Evolutionary conservation across 2,888 invertebrate species (phyloP).

Genomic region (Melinaea marsaeus): DNA sequence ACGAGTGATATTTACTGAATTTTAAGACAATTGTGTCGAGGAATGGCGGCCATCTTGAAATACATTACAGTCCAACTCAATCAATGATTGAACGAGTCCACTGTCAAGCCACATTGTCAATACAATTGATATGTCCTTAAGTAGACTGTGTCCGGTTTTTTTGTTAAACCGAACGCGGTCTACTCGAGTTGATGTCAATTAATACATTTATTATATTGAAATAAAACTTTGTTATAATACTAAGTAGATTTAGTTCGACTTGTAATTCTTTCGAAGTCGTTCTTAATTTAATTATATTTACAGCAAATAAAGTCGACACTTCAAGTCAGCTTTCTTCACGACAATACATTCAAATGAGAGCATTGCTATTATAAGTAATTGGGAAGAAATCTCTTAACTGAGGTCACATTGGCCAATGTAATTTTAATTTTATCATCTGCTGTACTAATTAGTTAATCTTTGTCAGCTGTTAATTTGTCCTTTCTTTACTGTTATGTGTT

Average conservation of each 20-base stretch:
- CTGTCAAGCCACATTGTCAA: background rate
- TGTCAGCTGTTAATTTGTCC: too few relatives aligned
- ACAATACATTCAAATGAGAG: background rate
- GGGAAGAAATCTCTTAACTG: too few relatives aligned
- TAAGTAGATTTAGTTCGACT: constrained; percentile 49
- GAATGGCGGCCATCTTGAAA: too few relatives aligned
- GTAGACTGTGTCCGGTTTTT: constrained; percentile 41
- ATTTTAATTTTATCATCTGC: too few relatives aligned
- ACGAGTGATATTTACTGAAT: background rate
- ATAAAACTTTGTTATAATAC: constrained; percentile 31
- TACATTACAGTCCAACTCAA: too few relatives aligned
- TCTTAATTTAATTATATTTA: constrained; percentile 39
- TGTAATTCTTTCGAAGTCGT: constrained; percentile 36
- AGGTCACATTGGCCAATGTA: too few relatives aligned
- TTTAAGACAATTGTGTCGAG: constrained; percentile 4
- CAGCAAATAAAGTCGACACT: constrained; percentile 23
- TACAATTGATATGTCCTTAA: constrained; percentile 32
- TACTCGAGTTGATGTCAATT: constrained; percentile 31
- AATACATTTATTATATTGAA: background rate
- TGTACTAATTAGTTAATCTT: too few relatives aligned
- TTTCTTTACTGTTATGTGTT: too few relatives aligned
- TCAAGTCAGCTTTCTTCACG: too few relatives aligned
- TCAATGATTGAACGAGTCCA: constrained; percentile 5
- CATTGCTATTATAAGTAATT: too few relatives aligned
- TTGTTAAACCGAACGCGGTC: constrained; percentile 35